Conservation (phyloP, 1,140 invertebrate species). For the Lycorma delicatula region DNA sequence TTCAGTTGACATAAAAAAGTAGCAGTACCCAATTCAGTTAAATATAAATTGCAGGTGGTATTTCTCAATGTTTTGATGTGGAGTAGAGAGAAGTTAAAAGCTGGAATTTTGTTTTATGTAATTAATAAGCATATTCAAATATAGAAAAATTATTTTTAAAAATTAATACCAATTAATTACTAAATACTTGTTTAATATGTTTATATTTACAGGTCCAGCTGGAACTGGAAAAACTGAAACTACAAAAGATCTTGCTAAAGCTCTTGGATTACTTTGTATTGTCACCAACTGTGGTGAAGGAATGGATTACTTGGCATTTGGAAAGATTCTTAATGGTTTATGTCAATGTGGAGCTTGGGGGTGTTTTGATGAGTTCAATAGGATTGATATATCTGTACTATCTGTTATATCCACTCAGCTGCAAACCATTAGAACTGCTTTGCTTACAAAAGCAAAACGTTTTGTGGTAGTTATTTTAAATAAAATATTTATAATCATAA, state of each 20-base stretch:
- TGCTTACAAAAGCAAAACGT: constrained; percentile 58
- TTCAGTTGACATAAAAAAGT: too few species aligned
- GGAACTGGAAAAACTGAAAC: constrained; percentile 90
- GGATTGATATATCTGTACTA: constrained; percentile 80
- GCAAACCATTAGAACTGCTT: constrained; percentile 75
- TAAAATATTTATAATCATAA: too few species aligned
- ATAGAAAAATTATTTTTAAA: too few species aligned
- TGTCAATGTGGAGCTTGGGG: constrained; percentile 76
- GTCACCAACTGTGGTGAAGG: constrained; percentile 89
- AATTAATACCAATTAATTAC: too few species aligned
- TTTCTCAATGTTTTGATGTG: too few species aligned
- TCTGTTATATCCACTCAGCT: constrained; percentile 87
- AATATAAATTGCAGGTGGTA: too few species aligned
- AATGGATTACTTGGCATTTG: constrained; percentile 81
- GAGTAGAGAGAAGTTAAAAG: too few species aligned
- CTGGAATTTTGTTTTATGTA: too few species aligned
- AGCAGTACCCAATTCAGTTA: too few species aligned
- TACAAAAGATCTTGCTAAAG: constrained; percentile 81
- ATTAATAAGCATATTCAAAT: too few species aligned
- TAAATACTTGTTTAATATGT: not conserved
- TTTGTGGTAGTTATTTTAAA: constrained; percentile 52
- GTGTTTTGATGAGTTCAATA: constrained; percentile 88
- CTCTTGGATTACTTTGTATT: constrained; percentile 55
- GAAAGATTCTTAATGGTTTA: constrained; percentile 70
- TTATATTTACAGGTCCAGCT: constrained; percentile 49